Evolutionary conservation across 1,140 invertebrate genomes (phyloP).

Genomic region (Drosophila littoralis): DNA sequence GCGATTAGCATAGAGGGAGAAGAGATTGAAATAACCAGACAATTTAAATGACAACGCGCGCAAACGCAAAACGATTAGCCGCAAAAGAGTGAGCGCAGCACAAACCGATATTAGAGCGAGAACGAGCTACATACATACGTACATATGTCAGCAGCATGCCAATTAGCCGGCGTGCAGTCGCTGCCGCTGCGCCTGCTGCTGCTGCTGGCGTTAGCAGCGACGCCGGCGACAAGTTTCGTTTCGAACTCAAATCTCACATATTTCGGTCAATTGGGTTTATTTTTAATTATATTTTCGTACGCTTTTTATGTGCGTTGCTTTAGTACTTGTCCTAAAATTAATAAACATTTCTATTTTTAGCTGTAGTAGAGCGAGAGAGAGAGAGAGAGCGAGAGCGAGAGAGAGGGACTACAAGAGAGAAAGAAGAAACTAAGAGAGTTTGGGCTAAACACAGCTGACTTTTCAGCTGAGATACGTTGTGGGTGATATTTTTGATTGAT

Average conservation of each 20-base stretch:
- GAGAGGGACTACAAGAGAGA: neutral
- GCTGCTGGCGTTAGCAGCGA: constrained; percentile 14
- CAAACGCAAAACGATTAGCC: constrained; percentile 71
- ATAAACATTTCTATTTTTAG: constrained; percentile 53
- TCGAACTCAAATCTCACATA: constrained; percentile 62
- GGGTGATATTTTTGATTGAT: constrained; percentile 61
- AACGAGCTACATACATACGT: neutral
- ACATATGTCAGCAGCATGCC: constrained; percentile 54
- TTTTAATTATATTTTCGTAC: constrained; percentile 58
- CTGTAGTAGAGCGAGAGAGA: neutral
- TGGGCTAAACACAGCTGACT: neutral
- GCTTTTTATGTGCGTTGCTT: constrained; percentile 13
- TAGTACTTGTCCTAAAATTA: constrained; percentile 61
- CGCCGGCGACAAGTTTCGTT: constrained; percentile 61
- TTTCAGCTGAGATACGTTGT: constrained; percentile 31
- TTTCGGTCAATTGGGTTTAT: constrained; percentile 74
- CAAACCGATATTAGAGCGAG: constrained; percentile 3
- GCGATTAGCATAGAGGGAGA: constrained; percentile 15
- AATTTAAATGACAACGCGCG: constrained; percentile 43
- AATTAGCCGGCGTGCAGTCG: constrained; percentile 55
- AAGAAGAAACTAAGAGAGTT: neutral
- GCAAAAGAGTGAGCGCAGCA: neutral
- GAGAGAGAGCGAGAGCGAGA: neutral
- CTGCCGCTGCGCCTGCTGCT: neutral
- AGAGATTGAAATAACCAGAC: constrained; percentile 23